phyloP scores from a whole-genome alignment of 2,888 invertebrate species.

The Thera obeliscata region DNA sequence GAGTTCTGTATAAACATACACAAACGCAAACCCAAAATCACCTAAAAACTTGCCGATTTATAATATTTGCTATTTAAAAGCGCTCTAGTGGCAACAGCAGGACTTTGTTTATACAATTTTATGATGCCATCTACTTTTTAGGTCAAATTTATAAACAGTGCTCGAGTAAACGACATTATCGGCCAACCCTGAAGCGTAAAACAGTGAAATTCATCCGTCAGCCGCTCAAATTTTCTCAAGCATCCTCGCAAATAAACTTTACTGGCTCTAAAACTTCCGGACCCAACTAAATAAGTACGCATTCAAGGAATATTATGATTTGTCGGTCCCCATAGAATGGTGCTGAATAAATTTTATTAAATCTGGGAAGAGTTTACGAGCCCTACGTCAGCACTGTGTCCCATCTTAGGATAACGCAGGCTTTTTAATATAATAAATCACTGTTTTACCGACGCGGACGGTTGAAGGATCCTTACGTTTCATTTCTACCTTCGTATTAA shows the following conservation, averaged over 20 bases:
- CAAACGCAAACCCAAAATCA: no score
- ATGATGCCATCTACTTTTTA: slow-evolving; percentile 18
- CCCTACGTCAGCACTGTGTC: slow-evolving; percentile 70
- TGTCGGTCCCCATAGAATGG: slow-evolving; percentile 75
- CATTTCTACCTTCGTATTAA: slow-evolving; percentile 39
- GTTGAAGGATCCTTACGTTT: slow-evolving; percentile 37
- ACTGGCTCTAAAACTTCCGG: slow-evolving; percentile 74
- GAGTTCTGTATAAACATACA: no score
- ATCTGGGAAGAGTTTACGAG: slow-evolving; percentile 78
- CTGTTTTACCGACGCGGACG: slow-evolving; percentile 55
- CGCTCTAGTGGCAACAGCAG: not conserved
- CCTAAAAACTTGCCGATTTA: no score
- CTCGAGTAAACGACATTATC: slow-evolving; percentile 37
- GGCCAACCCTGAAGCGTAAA: slow-evolving; percentile 39
- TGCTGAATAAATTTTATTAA: slow-evolving; percentile 82
- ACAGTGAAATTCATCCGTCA: slow-evolving; percentile 45
- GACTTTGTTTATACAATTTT: slow-evolving; percentile 9
- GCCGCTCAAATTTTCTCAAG: slow-evolving; percentile 57
- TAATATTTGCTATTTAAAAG: not conserved
- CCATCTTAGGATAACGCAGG: slow-evolving; percentile 61
- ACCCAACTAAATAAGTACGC: slow-evolving; percentile 78
- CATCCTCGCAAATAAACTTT: slow-evolving; percentile 73
- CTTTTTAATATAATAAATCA: slow-evolving; percentile 74
- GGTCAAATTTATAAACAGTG: slow-evolving; percentile 27
- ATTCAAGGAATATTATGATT: slow-evolving; percentile 79